Conservation (phyloP, 2,888 invertebrate species). For the Stenotaenia linearis region DNA sequence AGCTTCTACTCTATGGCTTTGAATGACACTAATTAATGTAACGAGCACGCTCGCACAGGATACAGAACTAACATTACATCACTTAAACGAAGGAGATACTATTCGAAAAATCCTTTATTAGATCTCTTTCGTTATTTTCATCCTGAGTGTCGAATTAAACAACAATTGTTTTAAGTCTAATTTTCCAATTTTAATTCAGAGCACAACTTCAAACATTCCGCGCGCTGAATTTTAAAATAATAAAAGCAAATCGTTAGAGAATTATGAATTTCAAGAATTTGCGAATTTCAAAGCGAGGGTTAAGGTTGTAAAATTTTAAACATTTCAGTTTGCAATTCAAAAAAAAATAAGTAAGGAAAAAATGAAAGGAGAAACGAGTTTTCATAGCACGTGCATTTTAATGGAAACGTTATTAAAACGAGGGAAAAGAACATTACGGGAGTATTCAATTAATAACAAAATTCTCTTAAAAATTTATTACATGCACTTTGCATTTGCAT, state of each 20-base stretch:
- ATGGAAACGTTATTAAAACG: not conserved
- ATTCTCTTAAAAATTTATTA: not conserved
- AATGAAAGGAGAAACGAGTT: not conserved
- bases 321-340: not conserved
- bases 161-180: not conserved
- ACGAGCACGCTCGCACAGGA: not conserved
- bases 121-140: not conserved
- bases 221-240: not conserved
- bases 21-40: slow-evolving; percentile 4
- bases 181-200: not conserved
- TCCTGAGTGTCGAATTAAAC: not conserved
- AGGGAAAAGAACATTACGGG: not conserved
- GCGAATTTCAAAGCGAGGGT: not conserved
- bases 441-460: not conserved
- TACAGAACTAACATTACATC: not conserved
- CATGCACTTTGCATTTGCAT: not conserved
- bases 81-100: not conserved
- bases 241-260: not conserved
- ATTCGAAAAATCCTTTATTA: not conserved
- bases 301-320: not conserved
- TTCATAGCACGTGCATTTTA: not conserved
- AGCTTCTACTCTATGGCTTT: not conserved
- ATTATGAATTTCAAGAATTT: not conserved
- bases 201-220: not conserved
- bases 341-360: not conserved